A percentile compares a stretch with the other conserved stretches of the same genome.
These are phyloP conservation scores for Parochlus steinenii DNA, from an alignment of 2,888 invertebrate genomes.

Conservation along the genomic window DNA sequence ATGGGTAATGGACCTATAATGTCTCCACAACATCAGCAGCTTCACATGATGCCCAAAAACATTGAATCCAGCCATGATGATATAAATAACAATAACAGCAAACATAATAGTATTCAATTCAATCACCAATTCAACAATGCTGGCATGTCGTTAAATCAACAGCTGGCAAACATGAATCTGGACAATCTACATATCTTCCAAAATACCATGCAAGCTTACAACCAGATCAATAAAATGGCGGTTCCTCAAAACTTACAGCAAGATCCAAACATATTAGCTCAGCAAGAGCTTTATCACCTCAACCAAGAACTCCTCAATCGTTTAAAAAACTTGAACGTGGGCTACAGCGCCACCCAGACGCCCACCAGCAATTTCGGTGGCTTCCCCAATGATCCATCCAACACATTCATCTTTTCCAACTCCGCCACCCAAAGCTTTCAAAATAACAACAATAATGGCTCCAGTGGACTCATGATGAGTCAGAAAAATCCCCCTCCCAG, in stretches of 20 bases:
- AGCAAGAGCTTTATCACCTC: conserved; percentile 29
- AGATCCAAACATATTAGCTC: conserved; percentile 17
- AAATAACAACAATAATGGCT: conserved; percentile 21
- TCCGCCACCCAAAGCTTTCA: conserved; percentile 23
- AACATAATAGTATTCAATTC: too few species aligned
- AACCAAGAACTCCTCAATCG: conserved; percentile 30
- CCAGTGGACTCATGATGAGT: conserved; percentile 22
- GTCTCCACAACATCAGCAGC: conserved; percentile 1
- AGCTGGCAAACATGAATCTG: background rate
- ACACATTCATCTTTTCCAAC: conserved; percentile 29
- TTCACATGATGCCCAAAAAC: conserved; percentile 3
- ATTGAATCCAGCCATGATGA: conserved; percentile 6
- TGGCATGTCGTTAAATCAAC: background rate
- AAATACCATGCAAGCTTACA: conserved; percentile 15
- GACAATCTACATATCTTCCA: conserved; percentile 7
- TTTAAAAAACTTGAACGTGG: conserved; percentile 27
- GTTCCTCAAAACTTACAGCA: conserved; percentile 20
- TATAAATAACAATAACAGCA: conserved; percentile 10
- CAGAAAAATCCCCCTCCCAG: conserved; percentile 22
- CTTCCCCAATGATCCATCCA: conserved; percentile 15
- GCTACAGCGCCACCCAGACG: conserved; percentile 16
- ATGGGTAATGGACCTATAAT: too few species aligned
- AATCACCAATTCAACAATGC: too few species aligned
- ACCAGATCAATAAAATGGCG: conserved; percentile 8
- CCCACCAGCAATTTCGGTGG: conserved; percentile 7